Conservation (phyloP, 2,888 invertebrate species). For the Sympetrum striolatum region DNA sequence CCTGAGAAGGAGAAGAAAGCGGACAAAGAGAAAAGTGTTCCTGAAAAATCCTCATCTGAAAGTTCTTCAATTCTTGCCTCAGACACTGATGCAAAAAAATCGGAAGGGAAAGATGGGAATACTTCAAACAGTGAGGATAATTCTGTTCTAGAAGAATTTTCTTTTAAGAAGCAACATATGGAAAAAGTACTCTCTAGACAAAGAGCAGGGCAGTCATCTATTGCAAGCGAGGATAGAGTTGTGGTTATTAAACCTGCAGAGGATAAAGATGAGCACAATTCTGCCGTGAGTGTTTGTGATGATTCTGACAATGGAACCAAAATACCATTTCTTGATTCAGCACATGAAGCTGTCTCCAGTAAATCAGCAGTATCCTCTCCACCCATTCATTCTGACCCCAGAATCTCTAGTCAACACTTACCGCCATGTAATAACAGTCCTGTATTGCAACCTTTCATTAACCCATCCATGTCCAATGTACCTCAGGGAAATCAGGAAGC, state of each 20-base stretch:
- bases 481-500: slow-evolving; percentile 2
- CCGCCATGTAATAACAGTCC: background rate
- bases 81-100: background rate
- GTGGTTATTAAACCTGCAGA: background rate
- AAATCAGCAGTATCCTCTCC: background rate
- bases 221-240: background rate
- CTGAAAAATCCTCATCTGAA: background rate
- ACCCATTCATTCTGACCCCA: background rate
- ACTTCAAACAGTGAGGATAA: background rate
- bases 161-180: background rate
- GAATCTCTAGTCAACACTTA: background rate
- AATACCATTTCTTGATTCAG: background rate
- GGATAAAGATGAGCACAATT: background rate
- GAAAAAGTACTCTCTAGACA: background rate
- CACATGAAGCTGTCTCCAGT: background rate
- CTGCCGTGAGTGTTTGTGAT: slow-evolving; percentile 2
- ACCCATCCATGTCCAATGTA: slow-evolving; percentile 3
- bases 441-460: background rate
- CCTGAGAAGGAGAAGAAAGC: background rate
- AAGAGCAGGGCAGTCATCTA: background rate
- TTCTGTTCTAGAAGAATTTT: background rate
- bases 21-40: background rate
- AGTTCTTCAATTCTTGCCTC: background rate
- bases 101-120: background rate
- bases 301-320: slow-evolving; percentile 6